phyloP scores from a whole-genome alignment of 1,140 invertebrate species.

The Trissolcus basalis region DNA sequence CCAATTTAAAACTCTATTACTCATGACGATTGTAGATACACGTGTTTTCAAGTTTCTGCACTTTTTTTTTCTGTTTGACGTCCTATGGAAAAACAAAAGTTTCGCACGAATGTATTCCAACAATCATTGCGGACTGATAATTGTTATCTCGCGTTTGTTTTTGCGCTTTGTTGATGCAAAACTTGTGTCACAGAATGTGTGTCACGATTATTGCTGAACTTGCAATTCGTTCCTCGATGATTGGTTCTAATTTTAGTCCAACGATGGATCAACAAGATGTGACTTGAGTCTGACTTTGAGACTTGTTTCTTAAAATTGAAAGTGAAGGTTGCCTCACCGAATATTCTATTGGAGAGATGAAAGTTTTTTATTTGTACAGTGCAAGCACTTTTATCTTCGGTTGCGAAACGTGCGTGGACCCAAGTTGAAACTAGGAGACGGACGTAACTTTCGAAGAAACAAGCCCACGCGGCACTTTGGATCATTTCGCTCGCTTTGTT shows the following conservation, averaged over 20 bases:
- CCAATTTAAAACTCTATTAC: slow-evolving; percentile 28
- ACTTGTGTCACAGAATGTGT: neutral
- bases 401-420: slow-evolving; percentile 3
- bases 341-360: slow-evolving; percentile 1
- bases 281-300: slow-evolving; percentile 10
- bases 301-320: slow-evolving; percentile 10
- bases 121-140: neutral
- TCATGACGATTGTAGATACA: slow-evolving; percentile 5
- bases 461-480: too few species aligned
- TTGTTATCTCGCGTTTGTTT: neutral
- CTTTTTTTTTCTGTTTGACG: too few species aligned
- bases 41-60: too few species aligned
- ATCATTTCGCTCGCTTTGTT: too few species aligned
- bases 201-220: slow-evolving; percentile 2
- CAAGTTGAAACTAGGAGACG: too few species aligned
- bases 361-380: slow-evolving; percentile 5
- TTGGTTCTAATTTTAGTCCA: slow-evolving; percentile 7
- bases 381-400: neutral
- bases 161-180: slow-evolving; percentile 10
- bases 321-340: slow-evolving; percentile 1
- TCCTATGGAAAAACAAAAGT: neutral
- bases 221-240: slow-evolving; percentile 8
- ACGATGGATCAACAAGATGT: neutral
- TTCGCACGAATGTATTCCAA: neutral
- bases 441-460: too few species aligned